Percentiles rank a stretch among this genome's conserved stretches.
Evolutionary conservation across 2,797 vertebrate genomes (phyloP).

Genomic region (Lindbergichthys nudifrons): DNA sequence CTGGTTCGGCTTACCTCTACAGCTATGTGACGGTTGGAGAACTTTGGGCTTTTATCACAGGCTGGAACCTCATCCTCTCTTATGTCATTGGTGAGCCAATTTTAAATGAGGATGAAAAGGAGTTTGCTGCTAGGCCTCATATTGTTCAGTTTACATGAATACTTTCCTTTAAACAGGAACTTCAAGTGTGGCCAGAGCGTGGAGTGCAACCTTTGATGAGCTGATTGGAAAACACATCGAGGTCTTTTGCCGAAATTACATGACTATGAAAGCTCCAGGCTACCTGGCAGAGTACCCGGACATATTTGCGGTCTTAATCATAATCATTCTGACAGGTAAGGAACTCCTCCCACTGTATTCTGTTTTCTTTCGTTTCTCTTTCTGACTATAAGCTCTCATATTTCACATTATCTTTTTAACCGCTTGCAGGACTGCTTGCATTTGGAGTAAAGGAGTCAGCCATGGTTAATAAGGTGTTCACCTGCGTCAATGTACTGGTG

Average conservation of each 20-base stretch:
- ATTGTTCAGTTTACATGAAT: background rate
- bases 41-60: slow-evolving; percentile 95
- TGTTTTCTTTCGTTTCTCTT: background rate
- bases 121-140: background rate
- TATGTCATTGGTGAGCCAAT: slow-evolving; percentile 91
- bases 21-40: slow-evolving; percentile 97
- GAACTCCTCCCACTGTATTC: background rate
- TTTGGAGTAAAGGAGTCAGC: slow-evolving; percentile 97
- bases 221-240: slow-evolving; percentile 90
- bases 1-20: slow-evolving; percentile 96
- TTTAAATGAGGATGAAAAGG: background rate
- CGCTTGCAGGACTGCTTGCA: slow-evolving; percentile 87
- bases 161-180: slow-evolving; percentile 85
- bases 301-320: slow-evolving; percentile 93
- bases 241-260: slow-evolving; percentile 83
- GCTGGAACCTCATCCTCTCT: slow-evolving; percentile 98
- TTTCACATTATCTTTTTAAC: background rate
- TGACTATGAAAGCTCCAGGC: slow-evolving; percentile 88
- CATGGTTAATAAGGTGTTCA: slow-evolving; percentile 96
- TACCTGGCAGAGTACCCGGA: slow-evolving; percentile 93
- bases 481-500: slow-evolving; percentile 93
- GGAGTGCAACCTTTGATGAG: slow-evolving; percentile 95
- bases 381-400: background rate
- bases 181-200: slow-evolving; percentile 94
- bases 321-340: slow-evolving; percentile 91